Conservation (phyloP, 1,140 invertebrate genomes). For the Caerostris extrusa region DNA sequence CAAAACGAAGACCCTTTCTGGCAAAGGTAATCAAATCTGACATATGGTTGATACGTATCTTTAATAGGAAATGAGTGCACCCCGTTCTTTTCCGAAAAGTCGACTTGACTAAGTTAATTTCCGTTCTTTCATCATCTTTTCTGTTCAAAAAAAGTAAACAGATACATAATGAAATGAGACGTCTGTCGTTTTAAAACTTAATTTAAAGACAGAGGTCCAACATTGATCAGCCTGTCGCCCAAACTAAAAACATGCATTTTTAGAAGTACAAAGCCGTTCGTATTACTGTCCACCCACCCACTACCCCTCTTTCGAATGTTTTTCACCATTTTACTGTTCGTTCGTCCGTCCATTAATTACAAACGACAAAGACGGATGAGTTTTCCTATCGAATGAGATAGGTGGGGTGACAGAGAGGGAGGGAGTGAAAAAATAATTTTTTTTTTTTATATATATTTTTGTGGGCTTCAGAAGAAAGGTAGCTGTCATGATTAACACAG, state of each 20-base stretch:
- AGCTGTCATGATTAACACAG: neutral
- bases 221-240: conserved; percentile 29
- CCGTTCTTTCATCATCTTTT: neutral
- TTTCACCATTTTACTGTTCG: conserved; percentile 33
- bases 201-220: conserved; percentile 34
- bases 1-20: neutral
- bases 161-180: conserved; percentile 6
- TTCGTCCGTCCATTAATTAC: conserved; percentile 58
- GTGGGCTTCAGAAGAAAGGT: neutral
- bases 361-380: conserved; percentile 52
- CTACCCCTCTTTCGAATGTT: neutral
- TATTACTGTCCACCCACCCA: neutral
- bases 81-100: neutral
- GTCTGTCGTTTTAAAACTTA: conserved; percentile 23
- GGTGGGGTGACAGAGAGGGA: neutral
- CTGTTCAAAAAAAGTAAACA: neutral
- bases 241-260: conserved; percentile 47
- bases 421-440: neutral
- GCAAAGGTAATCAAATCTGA: neutral
- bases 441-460: neutral
- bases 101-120: conserved; percentile 24
- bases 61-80: neutral
- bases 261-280: conserved; percentile 24
- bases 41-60: neutral
- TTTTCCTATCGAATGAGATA: conserved; percentile 50